Conservation (phyloP, 2,113 vertebrate genomes). For the Eretmochelys imbricata region DNA sequence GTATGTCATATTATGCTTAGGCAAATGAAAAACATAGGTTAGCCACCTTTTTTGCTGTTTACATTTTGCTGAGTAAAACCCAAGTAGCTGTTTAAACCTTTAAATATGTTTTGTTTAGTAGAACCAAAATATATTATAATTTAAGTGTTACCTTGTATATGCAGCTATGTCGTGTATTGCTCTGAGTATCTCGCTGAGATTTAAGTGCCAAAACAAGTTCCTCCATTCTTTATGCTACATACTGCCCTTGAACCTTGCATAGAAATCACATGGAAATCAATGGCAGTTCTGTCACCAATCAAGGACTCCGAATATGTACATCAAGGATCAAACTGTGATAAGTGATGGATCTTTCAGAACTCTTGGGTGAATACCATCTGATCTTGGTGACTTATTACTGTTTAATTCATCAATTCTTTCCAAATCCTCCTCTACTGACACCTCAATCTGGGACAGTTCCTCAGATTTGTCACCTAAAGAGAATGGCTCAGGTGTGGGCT, state of each 20-base stretch:
- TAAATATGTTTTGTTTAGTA: not conserved
- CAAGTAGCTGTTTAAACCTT: not conserved
- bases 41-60: not conserved
- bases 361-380: no score
- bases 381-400: no score
- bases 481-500: no score
- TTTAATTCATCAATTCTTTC: no score
- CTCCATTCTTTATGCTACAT: not conserved
- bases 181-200: not conserved
- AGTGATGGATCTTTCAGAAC: not conserved
- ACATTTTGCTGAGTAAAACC: not conserved
- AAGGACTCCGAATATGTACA: not conserved
- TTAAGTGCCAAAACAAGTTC: not conserved
- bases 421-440: no score
- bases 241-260: not conserved
- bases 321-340: not conserved
- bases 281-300: accelerated
- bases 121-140: not conserved
- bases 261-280: not conserved
- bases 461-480: no score
- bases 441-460: no score
- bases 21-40: not conserved
- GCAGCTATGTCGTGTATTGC: not conserved
- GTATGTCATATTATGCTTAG: not conserved
- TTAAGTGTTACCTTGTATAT: not conserved